A percentile compares a stretch with the other conserved stretches of the same genome.
These are phyloP conservation scores for Sardinella longiceps DNA, from an alignment of 2,797 vertebrate genomes.

Conservation along the genomic window DNA sequence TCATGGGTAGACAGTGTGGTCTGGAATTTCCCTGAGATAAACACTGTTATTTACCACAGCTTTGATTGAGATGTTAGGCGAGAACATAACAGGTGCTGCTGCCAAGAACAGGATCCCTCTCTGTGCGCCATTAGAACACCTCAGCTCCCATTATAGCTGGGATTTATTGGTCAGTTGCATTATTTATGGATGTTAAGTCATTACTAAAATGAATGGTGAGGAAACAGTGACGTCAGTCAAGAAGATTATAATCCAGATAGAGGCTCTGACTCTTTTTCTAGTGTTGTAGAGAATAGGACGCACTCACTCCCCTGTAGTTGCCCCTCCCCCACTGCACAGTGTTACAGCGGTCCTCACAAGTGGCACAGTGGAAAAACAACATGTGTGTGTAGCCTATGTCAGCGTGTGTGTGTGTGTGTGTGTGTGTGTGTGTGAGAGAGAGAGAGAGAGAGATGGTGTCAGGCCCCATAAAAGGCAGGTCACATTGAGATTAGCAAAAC, in stretches of 20 bases:
- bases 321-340: not conserved
- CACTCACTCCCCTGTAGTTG: not conserved
- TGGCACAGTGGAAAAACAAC: conserved; percentile 1
- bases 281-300: not conserved
- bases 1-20: conserved; percentile 31
- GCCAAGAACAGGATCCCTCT: conserved; percentile 6
- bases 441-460: no score
- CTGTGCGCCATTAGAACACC: not conserved
- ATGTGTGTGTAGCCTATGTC: not conserved
- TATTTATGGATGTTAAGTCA: not conserved
- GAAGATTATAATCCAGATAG: conserved; percentile 4
- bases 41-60: conserved; percentile 33
- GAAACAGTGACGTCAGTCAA: conserved; percentile 12
- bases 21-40: conserved; percentile 40
- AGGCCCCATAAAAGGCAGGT: conserved; percentile 12
- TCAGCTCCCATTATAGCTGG: not conserved
- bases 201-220: not conserved
- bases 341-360: not conserved
- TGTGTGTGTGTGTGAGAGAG: not conserved
- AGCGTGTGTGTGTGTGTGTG: not conserved
- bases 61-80: conserved; percentile 5
- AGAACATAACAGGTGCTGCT: conserved; percentile 3
- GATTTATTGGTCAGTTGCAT: conserved; percentile 10
- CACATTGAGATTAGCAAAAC: conserved; percentile 18
- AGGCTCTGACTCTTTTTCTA: not conserved